Percentiles rank a stretch among this genome's conserved stretches.
Conservation (phyloP, 1,140 invertebrate species). For the Akabosia matsudoensis region DNA sequence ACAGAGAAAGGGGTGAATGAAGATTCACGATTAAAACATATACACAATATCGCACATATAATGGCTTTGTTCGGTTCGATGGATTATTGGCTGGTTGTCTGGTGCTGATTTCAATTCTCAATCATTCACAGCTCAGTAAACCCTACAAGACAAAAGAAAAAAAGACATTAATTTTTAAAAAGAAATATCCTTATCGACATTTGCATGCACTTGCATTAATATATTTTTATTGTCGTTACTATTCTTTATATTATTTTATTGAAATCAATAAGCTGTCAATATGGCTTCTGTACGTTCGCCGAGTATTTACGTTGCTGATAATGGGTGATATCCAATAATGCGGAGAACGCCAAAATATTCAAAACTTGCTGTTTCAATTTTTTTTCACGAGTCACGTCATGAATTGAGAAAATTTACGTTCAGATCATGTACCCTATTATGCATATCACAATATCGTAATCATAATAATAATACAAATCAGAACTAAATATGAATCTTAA, state of each 20-base stretch:
- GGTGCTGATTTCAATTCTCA: not conserved
- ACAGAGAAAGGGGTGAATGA: not conserved
- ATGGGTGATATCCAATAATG: too few species aligned
- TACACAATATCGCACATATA: not conserved
- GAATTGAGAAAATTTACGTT: not conserved
- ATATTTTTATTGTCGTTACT: not conserved
- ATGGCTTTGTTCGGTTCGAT: not conserved
- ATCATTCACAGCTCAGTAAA: not conserved
- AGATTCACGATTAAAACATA: too few species aligned
- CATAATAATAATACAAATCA: not conserved
- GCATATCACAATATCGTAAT: constrained; percentile 1
- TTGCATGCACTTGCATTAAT: not conserved
- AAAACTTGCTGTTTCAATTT: not conserved
- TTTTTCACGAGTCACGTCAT: not conserved
- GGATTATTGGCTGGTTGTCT: too few species aligned
- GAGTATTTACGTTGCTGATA: too few species aligned
- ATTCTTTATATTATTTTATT: not conserved
- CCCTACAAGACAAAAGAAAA: not conserved
- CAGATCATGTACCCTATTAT: constrained; percentile 7
- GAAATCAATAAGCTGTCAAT: constrained; percentile 24
- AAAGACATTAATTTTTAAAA: not conserved
- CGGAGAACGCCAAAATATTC: not conserved
- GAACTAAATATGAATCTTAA: not conserved
- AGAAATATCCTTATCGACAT: not conserved
- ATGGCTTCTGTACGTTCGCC: constrained; percentile 7